Percentiles rank a stretch among this genome's conserved stretches.
Conservation (phyloP, 1,140 invertebrate species). For the Scylla paramamosain region DNA sequence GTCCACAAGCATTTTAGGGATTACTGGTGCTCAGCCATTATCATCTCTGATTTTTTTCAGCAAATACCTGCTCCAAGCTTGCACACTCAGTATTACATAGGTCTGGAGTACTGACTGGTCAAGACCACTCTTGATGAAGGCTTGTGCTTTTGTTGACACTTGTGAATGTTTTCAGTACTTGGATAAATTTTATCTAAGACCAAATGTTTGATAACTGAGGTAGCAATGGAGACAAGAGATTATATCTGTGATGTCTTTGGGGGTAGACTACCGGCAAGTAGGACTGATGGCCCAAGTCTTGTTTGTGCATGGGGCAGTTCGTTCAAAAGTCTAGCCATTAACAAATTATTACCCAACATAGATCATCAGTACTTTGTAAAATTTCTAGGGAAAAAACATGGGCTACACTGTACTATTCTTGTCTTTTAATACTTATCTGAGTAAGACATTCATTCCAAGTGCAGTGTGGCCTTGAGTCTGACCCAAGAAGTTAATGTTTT, state of each 20-base stretch:
- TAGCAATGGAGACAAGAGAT: constrained; percentile 69
- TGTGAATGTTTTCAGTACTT: constrained; percentile 53
- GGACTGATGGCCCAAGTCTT: constrained; percentile 36
- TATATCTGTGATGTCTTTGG: constrained; percentile 73
- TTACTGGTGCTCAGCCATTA: constrained; percentile 68
- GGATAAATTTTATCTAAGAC: constrained; percentile 28
- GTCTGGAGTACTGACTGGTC: constrained; percentile 49
- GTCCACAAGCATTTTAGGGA: constrained; percentile 65
- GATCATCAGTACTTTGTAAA: constrained; percentile 23
- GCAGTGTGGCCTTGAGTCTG: constrained; percentile 63
- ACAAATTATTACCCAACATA: background rate
- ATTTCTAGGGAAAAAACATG: constrained; percentile 30
- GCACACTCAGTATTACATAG: constrained; percentile 71
- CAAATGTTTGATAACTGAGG: constrained; percentile 60
- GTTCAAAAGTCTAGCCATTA: background rate
- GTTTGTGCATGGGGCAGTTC: constrained; percentile 50
- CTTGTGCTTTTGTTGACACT: constrained; percentile 51
- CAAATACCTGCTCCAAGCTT: constrained; percentile 62
- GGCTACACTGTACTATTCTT: constrained; percentile 69
- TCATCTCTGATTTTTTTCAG: constrained; percentile 62
- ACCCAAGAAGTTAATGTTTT: constrained; percentile 26
- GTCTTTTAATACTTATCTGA: constrained; percentile 67
- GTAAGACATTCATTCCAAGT: constrained; percentile 73
- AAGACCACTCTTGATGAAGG: constrained; percentile 43
- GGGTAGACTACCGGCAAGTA: constrained; percentile 62